Conservation (phyloP, 2,888 invertebrate genomes). For the Leucania comma region DNA sequence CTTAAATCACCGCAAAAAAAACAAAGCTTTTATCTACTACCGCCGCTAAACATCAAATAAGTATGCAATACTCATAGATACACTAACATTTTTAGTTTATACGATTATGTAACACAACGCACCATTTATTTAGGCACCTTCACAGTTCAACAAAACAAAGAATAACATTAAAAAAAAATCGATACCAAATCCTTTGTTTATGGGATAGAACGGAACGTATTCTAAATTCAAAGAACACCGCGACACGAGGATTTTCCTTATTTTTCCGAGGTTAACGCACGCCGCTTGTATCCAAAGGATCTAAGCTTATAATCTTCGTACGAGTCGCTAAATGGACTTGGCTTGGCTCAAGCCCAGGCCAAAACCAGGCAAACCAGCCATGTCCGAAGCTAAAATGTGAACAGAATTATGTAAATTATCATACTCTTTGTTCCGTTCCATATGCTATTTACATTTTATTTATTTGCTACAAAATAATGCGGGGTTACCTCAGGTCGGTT, state of each 20-base stretch:
- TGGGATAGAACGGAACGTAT: conserved; percentile 24
- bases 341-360: conserved; percentile 87
- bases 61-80: not conserved
- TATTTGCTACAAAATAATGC: conserved; percentile 83
- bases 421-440: conserved; percentile 86
- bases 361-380: conserved; percentile 73
- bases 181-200: conserved; percentile 50
- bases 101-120: not conserved
- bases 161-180: conserved; percentile 35
- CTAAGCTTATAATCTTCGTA: conserved; percentile 86
- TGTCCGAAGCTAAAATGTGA: conserved; percentile 87
- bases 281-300: conserved; percentile 68
- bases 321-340: conserved; percentile 82
- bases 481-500: conserved; percentile 71
- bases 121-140: conserved; percentile 20
- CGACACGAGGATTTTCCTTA: conserved; percentile 41
- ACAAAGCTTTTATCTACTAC: not conserved
- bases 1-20: not conserved
- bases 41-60: not conserved
- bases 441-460: conserved; percentile 87
- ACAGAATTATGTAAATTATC: conserved; percentile 88
- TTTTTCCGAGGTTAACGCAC: conserved; percentile 53
- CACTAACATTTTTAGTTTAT: too few species aligned
- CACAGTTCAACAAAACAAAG: conserved; percentile 4
- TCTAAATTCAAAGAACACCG: conserved; percentile 44